Evolutionary conservation across 2,113 vertebrate species (phyloP).

Genomic region (Malurus cyaneus): DNA sequence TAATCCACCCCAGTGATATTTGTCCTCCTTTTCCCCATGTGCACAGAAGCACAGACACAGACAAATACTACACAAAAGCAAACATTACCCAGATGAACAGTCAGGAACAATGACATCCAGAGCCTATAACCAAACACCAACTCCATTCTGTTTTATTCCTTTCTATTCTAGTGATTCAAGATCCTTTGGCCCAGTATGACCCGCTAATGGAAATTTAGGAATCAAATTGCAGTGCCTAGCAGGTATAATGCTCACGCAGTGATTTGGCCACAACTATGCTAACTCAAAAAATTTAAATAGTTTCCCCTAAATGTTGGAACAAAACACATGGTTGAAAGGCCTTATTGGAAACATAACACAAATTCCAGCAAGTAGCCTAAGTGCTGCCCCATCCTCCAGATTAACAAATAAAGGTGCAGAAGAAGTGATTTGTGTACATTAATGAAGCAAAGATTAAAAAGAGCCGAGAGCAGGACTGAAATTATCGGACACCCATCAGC

Average conservation of each 20-base stretch:
- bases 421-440: not conserved
- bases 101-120: slow-evolving; percentile 35
- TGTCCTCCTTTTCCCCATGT: slow-evolving; percentile 43
- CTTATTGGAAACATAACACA: not conserved
- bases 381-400: not conserved
- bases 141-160: not conserved
- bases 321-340: not conserved
- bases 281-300: not conserved
- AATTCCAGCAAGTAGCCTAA: not conserved
- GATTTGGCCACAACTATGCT: not conserved
- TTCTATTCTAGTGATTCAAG: not conserved
- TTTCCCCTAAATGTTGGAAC: not conserved
- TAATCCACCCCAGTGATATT: slow-evolving; percentile 61
- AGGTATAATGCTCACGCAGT: not conserved
- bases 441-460: not conserved
- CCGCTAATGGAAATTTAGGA: not conserved
- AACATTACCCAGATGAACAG: slow-evolving; percentile 36
- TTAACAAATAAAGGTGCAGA: not conserved
- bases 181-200: not conserved
- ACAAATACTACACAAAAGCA: slow-evolving; percentile 50
- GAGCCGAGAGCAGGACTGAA: not conserved
- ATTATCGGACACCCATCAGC: not conserved
- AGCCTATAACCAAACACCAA: slow-evolving; percentile 22
- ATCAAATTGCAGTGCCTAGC: not conserved
- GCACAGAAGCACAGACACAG: slow-evolving; percentile 33